Evolutionary conservation across 2,113 vertebrate species (phyloP), one percentile per base, ranked within the genome.

Genomic region (Alouatta palliata): DNA sequence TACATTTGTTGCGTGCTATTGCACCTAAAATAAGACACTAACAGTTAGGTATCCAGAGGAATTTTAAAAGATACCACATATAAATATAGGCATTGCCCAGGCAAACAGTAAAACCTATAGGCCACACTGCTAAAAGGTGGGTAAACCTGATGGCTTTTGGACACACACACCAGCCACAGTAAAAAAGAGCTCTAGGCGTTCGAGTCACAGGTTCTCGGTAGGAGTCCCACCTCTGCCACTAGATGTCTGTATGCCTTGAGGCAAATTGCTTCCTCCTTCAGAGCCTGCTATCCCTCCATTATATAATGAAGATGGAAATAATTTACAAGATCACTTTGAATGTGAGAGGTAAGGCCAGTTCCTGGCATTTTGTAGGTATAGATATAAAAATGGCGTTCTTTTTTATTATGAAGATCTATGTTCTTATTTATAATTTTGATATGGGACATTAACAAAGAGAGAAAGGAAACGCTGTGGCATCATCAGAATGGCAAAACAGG

Each of bases 1-100:
- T 83, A 90, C 61, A 81, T 93, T 97, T 91, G 83, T 90, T 97
- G 54, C 87, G 35, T 70, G 61, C 90, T 94, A 84, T 96, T 98
- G 85, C 21, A 96, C 92, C 96, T 97, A 54, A 95, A 96, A 92
- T 40, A 90, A 95, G 64, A 94, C 92, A 92, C 92, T 94, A 71
- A 40, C 37, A 94, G 27, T 96, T 32, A 95, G 90, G 86, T 92
- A 43, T 73, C 25, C 94, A 83, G 43, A 88, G 80, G 58, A 90
- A 95, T 97, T 98, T 75, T 96, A 49, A 97, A 96, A 93, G 30
- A 96, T 32, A 91, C 70, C 58, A 16, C 19, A n/a, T 79, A 52
- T 94, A 97, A 96, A 90, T 61, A 91, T 10, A 96, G 21, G 7
- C 16, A 92, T 79, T 68, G 54, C 47, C 23, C 27, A 89, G 35